phyloP scores from a whole-genome alignment of 2,797 vertebrate species.

The Brotula barbata region DNA sequence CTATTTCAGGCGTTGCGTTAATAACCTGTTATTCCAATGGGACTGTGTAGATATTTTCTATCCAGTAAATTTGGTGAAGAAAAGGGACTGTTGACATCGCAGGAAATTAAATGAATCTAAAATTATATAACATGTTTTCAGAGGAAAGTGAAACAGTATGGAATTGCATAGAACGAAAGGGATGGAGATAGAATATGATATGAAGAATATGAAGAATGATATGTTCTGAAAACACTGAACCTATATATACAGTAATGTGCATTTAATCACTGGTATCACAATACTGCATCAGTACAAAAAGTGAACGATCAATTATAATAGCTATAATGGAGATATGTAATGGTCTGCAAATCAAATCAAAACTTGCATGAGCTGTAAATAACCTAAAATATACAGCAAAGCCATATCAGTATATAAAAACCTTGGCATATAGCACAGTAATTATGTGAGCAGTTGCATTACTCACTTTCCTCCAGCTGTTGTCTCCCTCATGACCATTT shows the following conservation, averaged over 20 bases:
- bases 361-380: constrained; percentile 16
- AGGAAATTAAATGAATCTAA: not conserved
- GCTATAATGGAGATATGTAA: constrained; percentile 20
- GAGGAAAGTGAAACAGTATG: constrained; percentile 40
- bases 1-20: too few species aligned
- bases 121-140: constrained; percentile 25
- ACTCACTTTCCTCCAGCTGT: constrained; percentile 17
- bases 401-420: constrained; percentile 47
- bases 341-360: constrained; percentile 31
- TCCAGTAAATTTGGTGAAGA: too few species aligned
- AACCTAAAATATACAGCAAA: constrained; percentile 16
- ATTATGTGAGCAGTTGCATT: not conserved
- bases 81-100: too few species aligned
- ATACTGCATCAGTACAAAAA: constrained; percentile 46
- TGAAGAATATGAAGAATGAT: constrained; percentile 9
- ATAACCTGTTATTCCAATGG: too few species aligned
- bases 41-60: too few species aligned
- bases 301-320: constrained; percentile 12
- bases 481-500: not conserved
- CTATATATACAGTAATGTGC: constrained; percentile 24
- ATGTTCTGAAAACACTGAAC: constrained; percentile 16
- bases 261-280: constrained; percentile 26
- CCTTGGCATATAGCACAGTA: constrained; percentile 38
- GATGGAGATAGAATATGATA: too few species aligned
- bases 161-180: constrained; percentile 72